A percentile compares a stretch with the other conserved stretches of the same genome.
phyloP scores from a whole-genome alignment of 2,113 vertebrate species.

The Rhineura floridana region DNA sequence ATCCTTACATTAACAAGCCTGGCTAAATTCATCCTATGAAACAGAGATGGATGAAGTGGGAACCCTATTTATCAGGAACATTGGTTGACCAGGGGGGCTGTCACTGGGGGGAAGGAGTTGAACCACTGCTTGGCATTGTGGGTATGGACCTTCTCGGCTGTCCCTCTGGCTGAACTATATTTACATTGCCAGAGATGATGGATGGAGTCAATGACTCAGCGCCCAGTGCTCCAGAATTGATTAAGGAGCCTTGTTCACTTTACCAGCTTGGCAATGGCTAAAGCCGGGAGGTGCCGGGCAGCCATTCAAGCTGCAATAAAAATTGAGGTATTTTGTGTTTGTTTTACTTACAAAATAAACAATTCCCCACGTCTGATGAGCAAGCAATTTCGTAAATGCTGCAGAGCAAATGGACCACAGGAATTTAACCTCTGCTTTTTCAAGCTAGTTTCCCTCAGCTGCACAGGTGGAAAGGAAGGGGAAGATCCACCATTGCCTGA shows the following conservation, averaged over 20 bases:
- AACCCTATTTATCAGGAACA: not conserved
- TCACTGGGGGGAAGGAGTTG: not conserved
- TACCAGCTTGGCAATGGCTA: accelerated
- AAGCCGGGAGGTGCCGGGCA: conserved; percentile 18
- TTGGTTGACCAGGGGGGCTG: not conserved
- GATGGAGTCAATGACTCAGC: not conserved
- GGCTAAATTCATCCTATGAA: not conserved
- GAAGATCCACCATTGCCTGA: accelerated
- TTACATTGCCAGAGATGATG: accelerated
- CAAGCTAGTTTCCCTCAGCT: conserved; percentile 25
- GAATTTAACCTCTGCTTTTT: conserved; percentile 22
- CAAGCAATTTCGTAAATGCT: conserved; percentile 40
- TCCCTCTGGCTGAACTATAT: not conserved
- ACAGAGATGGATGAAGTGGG: not conserved
- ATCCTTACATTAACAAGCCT: not conserved
- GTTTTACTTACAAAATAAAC: conserved; percentile 55
- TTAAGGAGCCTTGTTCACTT: not conserved
- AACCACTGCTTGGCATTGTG: not conserved
- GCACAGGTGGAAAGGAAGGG: not conserved
- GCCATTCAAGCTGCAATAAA: not conserved
- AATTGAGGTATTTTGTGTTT: conserved; percentile 41
- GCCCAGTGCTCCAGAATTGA: not conserved
- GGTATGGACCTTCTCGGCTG: not conserved
- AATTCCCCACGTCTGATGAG: conserved; percentile 50
- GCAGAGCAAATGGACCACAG: conserved; percentile 39